Evolutionary conservation across 2,797 vertebrate species (phyloP), one percentile per base, ranked within the genome.

Genomic region (Stomatorhinus walkeri): DNA sequence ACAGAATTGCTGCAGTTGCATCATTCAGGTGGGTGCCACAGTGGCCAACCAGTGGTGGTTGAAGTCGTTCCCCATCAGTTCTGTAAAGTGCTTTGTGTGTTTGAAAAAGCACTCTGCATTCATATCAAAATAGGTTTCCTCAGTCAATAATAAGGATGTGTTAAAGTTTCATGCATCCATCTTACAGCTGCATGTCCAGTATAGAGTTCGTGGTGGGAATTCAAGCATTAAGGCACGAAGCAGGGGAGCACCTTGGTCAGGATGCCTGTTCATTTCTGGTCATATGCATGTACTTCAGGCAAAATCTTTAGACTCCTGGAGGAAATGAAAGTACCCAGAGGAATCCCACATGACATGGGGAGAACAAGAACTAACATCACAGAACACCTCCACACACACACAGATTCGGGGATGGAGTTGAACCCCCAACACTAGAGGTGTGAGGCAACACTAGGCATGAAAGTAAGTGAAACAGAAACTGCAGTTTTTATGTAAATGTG

Each of bases 401-500:
- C 14, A 79, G 10, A 68, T 32, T 68, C 4, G 36, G 68, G 72
- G 36, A 6, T 79, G 72, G 6, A n/a, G 72, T 43, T 36, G 16
- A 79, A 79, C 16, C 14, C 32, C 72, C 72, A 79, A 79, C 28
- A 19, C 6, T 19, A 19, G 72, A 43, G 36, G 72, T 79, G 72
- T 36, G 72, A 76, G 12, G 14, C 72, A 40, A 43, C 72, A 43
- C 14, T 40, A 43, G 40, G 36, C 72, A 43, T 24, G 81, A 51
- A 28, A 14, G 81, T 24, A 46, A 28, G n/a, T 51, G 36, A n/a
- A 51, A 24, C 46, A 43, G 28, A 81, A 88, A 51, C 48, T 10
- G 46, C 84, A 4, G 88, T 87, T 83, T 28, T 46, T 90, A 91
- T 92, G 90, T 24, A 92, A 92, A 93, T 88, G 52, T 84, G 54